These are phyloP conservation scores for Phaethornis superciliosus DNA, from an alignment of 2,113 vertebrate species.

Conservation along the genomic window DNA sequence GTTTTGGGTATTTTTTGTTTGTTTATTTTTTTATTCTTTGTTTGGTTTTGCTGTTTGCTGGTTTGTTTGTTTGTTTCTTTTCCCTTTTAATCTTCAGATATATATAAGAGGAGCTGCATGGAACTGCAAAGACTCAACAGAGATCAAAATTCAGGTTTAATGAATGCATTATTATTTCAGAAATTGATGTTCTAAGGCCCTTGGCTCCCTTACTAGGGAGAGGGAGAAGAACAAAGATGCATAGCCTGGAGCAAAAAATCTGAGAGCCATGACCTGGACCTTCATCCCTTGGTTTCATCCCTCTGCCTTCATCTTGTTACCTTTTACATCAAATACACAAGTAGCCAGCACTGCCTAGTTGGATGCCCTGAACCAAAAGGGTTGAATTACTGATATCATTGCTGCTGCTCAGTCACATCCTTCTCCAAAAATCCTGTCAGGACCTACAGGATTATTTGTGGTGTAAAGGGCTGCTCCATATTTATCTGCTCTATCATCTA, in stretches of 20 bases:
- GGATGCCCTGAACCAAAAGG: background rate
- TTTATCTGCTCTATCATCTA: background rate
- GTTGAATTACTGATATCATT: rapidly evolving
- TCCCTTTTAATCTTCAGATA: background rate
- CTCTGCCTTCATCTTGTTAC: background rate
- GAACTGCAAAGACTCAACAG: background rate
- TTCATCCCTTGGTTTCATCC: background rate
- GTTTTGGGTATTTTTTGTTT: background rate
- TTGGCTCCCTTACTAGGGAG: background rate
- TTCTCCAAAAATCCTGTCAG: background rate
- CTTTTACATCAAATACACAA: background rate
- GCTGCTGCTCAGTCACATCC: background rate
- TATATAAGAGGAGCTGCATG: background rate
- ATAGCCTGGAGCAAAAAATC: background rate
- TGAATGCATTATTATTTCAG: rapidly evolving
- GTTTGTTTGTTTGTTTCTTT: background rate
- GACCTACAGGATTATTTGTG: background rate
- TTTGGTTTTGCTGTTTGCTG: too few relatives aligned
- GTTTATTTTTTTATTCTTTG: background rate
- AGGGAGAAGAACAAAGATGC: background rate
- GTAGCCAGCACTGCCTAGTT: background rate
- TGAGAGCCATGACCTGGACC: background rate
- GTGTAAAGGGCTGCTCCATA: background rate
- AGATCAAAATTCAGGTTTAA: background rate
- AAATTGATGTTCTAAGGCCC: background rate